Evolutionary conservation across 1,140 invertebrate genomes (phyloP), one percentile per base, ranked within the genome.

Genomic region (Gryllus bimaculatus): DNA sequence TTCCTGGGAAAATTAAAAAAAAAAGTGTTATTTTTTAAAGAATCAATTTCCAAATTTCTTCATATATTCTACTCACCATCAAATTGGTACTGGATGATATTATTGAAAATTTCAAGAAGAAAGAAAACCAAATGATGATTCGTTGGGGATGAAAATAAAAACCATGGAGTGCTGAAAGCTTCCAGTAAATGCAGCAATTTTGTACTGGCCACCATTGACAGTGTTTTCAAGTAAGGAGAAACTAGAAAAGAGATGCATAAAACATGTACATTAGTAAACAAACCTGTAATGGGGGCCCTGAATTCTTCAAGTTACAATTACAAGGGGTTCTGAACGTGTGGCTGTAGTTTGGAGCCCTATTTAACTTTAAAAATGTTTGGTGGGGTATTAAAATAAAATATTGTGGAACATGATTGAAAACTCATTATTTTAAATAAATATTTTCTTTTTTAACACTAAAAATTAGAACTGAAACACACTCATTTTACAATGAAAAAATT

Each of bases 21-120:
- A 79, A 80, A 54, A 79, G 54, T 76, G 66, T 75, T n/a, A 76
- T 48, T 15, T 74, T n/a, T 78, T 79, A 79, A 39, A 7, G 75
- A 78, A 82, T 54, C 80, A 48, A 80, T 47, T 79, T 8, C 47
- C 66, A 18, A 47, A 13, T 66, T 77, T 12, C 10, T 78, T 78
- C 8, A 47, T 47, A 78, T 54, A 3, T 78, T 66, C 8, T 49
- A 84, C 87, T 89, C 83, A 93, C 98, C 98, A 89, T 99, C 98
- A 88, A 99, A 99, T 86, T 99, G 98, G 86, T 99, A 99, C 88
- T 99, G 98, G 83, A 99, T 99, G 82, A 99, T 98, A 85, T 99
- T 99, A 86, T 99, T 99, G 86, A 99, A 99, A 83, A 99, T 98
- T 89, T 99, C 98, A 48, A 99, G 89, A 39, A 99, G 87, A 86